Conservation (phyloP, 2,888 invertebrate genomes). For the Celastrina argiolus region DNA sequence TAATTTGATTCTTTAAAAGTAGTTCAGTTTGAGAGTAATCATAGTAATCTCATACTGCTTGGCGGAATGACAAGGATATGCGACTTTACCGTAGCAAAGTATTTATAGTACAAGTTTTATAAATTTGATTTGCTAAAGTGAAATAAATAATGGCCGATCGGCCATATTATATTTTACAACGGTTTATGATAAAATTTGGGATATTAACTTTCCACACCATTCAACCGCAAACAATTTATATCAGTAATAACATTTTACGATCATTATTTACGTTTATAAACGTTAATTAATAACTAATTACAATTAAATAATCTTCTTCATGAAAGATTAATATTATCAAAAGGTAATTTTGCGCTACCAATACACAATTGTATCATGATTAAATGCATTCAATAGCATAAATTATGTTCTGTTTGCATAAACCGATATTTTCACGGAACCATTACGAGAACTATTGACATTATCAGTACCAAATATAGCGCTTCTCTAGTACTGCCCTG, state of each 20-base stretch:
- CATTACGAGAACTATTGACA: background rate
- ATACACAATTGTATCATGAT: background rate
- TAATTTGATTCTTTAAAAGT: no score
- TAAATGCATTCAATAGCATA: background rate
- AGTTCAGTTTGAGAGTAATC: no score
- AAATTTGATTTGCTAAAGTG: no score
- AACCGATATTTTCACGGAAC: constrained; percentile 1
- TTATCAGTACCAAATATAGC: no score
- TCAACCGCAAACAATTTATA: background rate
- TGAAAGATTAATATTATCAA: background rate
- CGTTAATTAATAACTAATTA: background rate
- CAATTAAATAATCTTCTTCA: background rate
- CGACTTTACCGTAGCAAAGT: no score
- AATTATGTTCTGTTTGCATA: constrained; percentile 3
- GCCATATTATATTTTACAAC: no score
- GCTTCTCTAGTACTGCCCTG: background rate
- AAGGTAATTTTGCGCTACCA: background rate
- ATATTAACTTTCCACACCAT: background rate
- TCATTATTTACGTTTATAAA: background rate
- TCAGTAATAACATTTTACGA: background rate
- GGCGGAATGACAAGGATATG: no score
- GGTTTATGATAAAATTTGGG: background rate
- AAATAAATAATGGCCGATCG: no score
- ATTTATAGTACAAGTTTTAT: no score
- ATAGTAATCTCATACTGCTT: no score